Conservation (phyloP, 2,113 vertebrate genomes). For the Grammomys dolichurus region DNA sequence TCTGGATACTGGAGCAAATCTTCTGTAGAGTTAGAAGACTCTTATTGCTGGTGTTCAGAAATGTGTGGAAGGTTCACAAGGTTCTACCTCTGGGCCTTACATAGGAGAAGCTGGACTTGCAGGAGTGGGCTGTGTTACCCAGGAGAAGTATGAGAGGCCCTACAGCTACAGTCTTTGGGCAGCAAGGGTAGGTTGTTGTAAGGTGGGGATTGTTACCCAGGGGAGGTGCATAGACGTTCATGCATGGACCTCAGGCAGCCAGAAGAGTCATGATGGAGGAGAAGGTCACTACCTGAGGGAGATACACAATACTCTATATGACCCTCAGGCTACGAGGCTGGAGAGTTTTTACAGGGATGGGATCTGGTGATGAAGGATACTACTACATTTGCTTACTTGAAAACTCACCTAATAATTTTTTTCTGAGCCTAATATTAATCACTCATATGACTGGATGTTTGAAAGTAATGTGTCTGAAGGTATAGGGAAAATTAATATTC, state of each 20-base stretch:
- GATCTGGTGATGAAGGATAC: not conserved
- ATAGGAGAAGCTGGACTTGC: too few relatives aligned
- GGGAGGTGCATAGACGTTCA: not conserved
- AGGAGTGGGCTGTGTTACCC: too few relatives aligned
- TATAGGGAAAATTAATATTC: not conserved
- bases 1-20: not conserved
- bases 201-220: not conserved
- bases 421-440: not conserved
- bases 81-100: too few relatives aligned
- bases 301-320: not conserved
- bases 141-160: too few relatives aligned
- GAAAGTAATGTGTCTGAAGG: not conserved
- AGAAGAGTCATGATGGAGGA: too few relatives aligned
- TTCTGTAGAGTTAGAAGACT: not conserved
- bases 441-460: not conserved
- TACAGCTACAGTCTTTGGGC: not conserved
- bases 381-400: not conserved
- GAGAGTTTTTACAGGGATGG: not conserved
- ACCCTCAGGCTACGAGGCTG: not conserved
- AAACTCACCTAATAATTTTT: not conserved
- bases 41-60: not conserved
- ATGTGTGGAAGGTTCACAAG: too few relatives aligned
- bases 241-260: not conserved
- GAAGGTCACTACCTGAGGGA: not conserved
- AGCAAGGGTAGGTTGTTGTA: not conserved